Conservation (phyloP, 1,140 invertebrate genomes). For the Pentalonia nigronervosa region DNA sequence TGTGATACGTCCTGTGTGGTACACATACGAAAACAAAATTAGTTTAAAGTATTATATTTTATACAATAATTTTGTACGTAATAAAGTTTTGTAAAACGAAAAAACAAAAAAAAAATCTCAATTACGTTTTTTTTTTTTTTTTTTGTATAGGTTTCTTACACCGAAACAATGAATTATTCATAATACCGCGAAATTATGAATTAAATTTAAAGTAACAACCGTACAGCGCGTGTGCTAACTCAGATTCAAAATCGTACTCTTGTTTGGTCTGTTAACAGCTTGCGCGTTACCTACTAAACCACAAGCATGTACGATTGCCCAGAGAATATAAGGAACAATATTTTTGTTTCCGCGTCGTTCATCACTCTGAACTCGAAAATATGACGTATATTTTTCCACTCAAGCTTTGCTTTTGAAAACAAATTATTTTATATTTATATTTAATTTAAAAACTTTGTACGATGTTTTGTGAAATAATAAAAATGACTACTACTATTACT, state of each 20-base stretch:
- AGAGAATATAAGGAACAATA: neutral
- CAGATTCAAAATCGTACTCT: neutral
- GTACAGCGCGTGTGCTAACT: neutral
- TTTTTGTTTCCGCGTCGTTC: neutral
- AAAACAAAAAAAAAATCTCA: neutral
- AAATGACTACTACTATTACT: too few species aligned
- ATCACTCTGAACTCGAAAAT: neutral
- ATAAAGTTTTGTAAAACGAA: neutral
- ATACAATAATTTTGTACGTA: neutral
- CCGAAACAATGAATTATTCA: neutral
- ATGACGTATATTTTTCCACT: neutral
- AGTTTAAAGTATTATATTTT: neutral
- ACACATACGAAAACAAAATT: neutral
- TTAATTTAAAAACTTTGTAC: too few species aligned
- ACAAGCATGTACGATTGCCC: neutral
- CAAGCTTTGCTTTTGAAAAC: too few species aligned
- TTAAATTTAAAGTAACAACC: slow-evolving; percentile 19
- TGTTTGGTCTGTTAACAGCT: neutral
- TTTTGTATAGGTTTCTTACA: neutral
- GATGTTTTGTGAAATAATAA: too few species aligned
- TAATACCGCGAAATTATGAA: neutral
- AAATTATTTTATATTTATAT: too few species aligned
- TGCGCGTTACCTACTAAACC: neutral
- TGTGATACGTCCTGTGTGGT: neutral
- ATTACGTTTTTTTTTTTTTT: neutral